These are phyloP conservation scores for Heteromurus nitidus DNA, from an alignment of 2,888 invertebrate species.

Conservation along the genomic window DNA sequence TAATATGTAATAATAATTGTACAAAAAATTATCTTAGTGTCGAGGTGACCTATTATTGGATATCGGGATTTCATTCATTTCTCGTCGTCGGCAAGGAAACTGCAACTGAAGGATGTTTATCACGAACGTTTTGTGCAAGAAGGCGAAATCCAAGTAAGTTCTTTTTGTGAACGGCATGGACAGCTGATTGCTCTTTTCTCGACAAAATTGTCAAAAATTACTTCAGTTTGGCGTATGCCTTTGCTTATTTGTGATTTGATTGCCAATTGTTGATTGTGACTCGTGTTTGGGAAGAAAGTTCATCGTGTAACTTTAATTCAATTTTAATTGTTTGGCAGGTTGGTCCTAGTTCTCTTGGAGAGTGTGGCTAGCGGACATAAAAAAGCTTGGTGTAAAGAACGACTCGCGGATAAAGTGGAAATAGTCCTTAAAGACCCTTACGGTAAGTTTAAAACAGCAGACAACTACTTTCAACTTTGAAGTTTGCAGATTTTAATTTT, in stretches of 20 bases:
- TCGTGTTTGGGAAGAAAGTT: too few relatives aligned
- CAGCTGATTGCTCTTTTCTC: background rate
- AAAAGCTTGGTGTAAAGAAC: slow-evolving; percentile 81
- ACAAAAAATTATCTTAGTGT: background rate
- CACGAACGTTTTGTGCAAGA: slow-evolving; percentile 83
- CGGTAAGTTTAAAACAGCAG: slow-evolving; percentile 81
- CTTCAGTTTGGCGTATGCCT: background rate
- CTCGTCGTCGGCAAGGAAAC: background rate
- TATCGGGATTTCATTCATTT: background rate
- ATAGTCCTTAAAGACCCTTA: slow-evolving; percentile 85
- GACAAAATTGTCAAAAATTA: background rate
- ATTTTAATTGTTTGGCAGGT: slow-evolving; percentile 76
- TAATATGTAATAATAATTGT: background rate
- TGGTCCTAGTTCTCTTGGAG: slow-evolving; percentile 86
- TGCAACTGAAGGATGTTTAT: slow-evolving; percentile 79
- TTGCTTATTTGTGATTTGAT: background rate
- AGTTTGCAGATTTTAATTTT: background rate
- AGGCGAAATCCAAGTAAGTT: slow-evolving; percentile 86
- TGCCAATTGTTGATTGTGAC: background rate
- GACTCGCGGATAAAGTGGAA: slow-evolving; percentile 87
- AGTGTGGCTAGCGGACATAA: slow-evolving; percentile 87
- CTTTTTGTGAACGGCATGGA: background rate
- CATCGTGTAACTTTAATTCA: too few relatives aligned
- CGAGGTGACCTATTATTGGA: background rate
- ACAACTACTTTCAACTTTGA: background rate